Evolutionary conservation across 2,113 vertebrate species (phyloP).

Genomic region (Neolamprologus sp.): DNA sequence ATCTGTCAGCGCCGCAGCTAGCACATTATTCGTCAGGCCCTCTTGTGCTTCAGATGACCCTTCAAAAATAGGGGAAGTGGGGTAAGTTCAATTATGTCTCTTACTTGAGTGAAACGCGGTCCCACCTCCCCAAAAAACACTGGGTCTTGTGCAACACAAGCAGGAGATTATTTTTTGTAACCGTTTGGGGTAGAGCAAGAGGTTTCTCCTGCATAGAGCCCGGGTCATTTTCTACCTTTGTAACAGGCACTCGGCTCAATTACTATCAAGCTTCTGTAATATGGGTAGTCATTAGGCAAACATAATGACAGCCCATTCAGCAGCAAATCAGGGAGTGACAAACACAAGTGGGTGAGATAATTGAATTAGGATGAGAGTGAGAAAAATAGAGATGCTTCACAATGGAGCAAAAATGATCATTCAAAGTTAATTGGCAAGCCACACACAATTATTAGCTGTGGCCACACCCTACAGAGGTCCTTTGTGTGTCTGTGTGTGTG

Average conservation of each 20-base stretch:
- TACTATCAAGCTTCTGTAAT: constrained; percentile 43
- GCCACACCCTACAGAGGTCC: constrained; percentile 34
- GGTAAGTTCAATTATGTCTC: constrained; percentile 36
- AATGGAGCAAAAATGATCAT: constrained; percentile 52
- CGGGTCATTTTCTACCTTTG: constrained; percentile 47
- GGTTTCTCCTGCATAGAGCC: constrained; percentile 15
- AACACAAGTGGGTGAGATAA: constrained; percentile 57
- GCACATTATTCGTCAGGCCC: constrained; percentile 24
- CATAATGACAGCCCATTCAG: constrained; percentile 63
- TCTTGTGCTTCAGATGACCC: constrained; percentile 26
- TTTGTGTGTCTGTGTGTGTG: not conserved
- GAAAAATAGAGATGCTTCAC: constrained; percentile 36
- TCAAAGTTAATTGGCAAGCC: constrained; percentile 58
- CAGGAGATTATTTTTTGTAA: not conserved
- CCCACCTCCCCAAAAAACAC: not conserved
- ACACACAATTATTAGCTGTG: constrained; percentile 28
- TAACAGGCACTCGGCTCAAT: constrained; percentile 43
- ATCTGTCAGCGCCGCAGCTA: constrained; percentile 18
- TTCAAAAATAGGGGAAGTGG: not conserved
- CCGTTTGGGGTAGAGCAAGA: not conserved
- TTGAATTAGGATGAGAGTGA: constrained; percentile 62
- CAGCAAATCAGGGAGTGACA: constrained; percentile 42
- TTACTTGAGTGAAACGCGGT: not conserved
- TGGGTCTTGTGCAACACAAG: not conserved
- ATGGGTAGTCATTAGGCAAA: constrained; percentile 55